A percentile compares a stretch with the other conserved stretches of the same genome.
These are phyloP conservation scores for Tipula unca DNA, from an alignment of 2,888 invertebrate genomes.

Conservation along the genomic window DNA sequence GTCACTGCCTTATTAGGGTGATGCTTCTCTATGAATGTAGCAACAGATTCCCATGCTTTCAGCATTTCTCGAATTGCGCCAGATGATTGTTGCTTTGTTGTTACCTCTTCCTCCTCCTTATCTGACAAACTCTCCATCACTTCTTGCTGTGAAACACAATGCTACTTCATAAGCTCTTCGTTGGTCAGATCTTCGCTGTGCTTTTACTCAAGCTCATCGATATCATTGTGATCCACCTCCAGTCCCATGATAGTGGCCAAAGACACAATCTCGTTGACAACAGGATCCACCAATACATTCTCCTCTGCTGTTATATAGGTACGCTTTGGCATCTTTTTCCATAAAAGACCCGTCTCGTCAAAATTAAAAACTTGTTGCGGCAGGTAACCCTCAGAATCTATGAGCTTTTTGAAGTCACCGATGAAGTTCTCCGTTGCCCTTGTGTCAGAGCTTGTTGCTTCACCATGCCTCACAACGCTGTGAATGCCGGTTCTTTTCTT, in stretches of 20 bases:
- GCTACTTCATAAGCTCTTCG: conserved; percentile 25
- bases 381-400: neutral
- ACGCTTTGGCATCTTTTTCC: no score
- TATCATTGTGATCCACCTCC: conserved; percentile 27
- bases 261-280: conserved; percentile 26
- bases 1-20: no score
- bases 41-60: no score
- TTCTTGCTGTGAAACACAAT: conserved; percentile 24
- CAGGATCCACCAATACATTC: conserved; percentile 21
- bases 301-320: neutral
- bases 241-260: conserved; percentile 26
- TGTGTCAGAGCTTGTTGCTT: neutral
- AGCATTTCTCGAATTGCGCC: no score
- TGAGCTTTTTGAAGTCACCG: neutral
- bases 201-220: conserved; percentile 26
- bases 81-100: no score
- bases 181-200: conserved; percentile 25
- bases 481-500: conserved; percentile 4
- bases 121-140: no score
- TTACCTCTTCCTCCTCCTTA: no score
- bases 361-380: no score
- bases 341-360: no score
- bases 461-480: neutral
- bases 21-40: no score
- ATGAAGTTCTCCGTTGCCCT: neutral